Evolutionary conservation across 2,888 invertebrate species (phyloP).

Genomic region (Cephus spinipes): DNA sequence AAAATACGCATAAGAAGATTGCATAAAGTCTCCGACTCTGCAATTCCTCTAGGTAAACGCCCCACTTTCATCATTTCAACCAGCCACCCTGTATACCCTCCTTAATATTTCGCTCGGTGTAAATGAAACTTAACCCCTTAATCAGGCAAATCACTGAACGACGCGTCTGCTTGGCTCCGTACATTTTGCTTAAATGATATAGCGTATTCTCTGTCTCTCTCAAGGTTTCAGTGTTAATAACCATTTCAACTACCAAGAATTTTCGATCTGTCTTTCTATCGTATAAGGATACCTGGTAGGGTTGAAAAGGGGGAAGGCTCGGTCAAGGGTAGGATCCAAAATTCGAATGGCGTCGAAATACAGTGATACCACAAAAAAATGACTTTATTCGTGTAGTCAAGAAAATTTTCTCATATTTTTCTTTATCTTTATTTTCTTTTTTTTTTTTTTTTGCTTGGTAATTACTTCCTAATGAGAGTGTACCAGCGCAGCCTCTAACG

Average conservation of each 20-base stretch:
- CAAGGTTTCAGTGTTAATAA: too few relatives aligned
- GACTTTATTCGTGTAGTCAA: not conserved
- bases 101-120: not conserved
- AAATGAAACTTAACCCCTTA: not conserved
- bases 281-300: too few relatives aligned
- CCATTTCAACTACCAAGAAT: not conserved
- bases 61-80: not conserved
- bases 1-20: not conserved
- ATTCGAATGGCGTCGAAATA: not conserved
- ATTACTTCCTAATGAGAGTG: slow-evolving; percentile 31
- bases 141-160: not conserved
- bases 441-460: not conserved
- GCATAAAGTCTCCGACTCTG: not conserved
- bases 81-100: not conserved
- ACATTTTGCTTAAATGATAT: not conserved
- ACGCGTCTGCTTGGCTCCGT: not conserved
- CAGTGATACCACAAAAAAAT: not conserved
- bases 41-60: not conserved
- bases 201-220: too few relatives aligned
- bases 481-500: slow-evolving; percentile 31
- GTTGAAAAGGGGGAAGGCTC: too few relatives aligned
- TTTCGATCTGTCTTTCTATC: not conserved
- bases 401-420: not conserved
- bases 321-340: not conserved
- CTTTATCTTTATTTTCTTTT: not conserved